phyloP scores from a whole-genome alignment of 2,888 invertebrate species.

The Xylota sylvarum region DNA sequence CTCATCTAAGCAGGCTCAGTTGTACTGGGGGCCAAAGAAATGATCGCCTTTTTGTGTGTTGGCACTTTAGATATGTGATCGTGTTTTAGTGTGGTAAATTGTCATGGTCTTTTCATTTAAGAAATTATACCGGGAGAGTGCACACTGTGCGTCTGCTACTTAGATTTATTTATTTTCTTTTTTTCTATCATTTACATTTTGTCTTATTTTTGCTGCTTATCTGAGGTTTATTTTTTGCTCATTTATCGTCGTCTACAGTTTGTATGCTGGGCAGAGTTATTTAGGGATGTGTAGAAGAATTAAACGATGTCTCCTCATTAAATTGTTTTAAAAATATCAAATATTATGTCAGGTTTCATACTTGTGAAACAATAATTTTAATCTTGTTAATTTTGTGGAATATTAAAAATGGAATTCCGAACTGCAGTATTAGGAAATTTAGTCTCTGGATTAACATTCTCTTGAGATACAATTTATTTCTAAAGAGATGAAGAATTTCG shows the following conservation, averaged over 20 bases:
- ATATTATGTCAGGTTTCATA: too few relatives aligned
- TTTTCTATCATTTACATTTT: neutral
- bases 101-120: constrained; percentile 74
- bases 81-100: constrained; percentile 74
- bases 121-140: constrained; percentile 58
- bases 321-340: too few relatives aligned
- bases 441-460: too few relatives aligned
- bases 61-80: constrained; percentile 75
- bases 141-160: constrained; percentile 45
- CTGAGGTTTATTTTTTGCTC: constrained; percentile 4
- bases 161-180: constrained; percentile 20
- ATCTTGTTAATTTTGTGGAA: too few relatives aligned
- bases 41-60: constrained; percentile 67
- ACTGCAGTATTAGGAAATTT: too few relatives aligned
- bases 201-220: constrained; percentile 9
- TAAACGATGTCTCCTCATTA: constrained; percentile 1
- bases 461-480: too few relatives aligned
- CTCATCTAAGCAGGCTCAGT: constrained; percentile 22
- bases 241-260: constrained; percentile 18
- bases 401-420: too few relatives aligned
- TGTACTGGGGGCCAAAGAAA: constrained; percentile 59
- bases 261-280: neutral
- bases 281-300: neutral
- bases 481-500: too few relatives aligned
- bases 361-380: too few relatives aligned